Conservation (phyloP, 1,140 invertebrate species). For the Paraescarpia echinospica region DNA sequence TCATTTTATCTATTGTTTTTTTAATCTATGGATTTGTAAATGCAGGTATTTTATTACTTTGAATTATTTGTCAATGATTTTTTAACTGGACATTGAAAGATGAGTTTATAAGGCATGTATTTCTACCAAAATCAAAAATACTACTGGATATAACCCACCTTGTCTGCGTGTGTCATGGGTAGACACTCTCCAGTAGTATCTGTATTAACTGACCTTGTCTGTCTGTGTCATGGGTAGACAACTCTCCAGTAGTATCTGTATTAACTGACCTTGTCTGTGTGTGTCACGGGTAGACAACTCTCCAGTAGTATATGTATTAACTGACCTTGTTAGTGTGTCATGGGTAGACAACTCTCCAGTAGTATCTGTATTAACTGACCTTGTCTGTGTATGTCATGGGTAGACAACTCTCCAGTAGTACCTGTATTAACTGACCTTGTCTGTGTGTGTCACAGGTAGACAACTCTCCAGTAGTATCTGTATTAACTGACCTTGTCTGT, state of each 20-base stretch:
- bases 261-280: neutral
- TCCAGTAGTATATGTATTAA: no score
- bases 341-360: neutral
- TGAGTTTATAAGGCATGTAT: no score
- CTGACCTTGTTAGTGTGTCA: neutral
- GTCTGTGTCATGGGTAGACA: neutral
- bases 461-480: neutral
- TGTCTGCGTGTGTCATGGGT: neutral
- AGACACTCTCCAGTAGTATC: constrained; percentile 7
- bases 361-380: neutral
- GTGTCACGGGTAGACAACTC: neutral
- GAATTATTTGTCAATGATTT: no score
- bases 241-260: neutral
- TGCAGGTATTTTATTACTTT: no score
- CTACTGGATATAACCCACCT: neutral
- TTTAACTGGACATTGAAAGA: no score
- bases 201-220: neutral
- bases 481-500: neutral
- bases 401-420: neutral
- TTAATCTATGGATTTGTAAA: no score
- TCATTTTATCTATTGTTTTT: neutral
- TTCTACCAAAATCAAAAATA: no score
- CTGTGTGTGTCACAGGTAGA: neutral
- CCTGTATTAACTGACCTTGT: neutral
- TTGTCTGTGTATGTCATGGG: no score